Percentiles rank a stretch among this genome's conserved stretches.
phyloP scores from a whole-genome alignment of 37 sponge, comb jelly and placozoan species.

The Dysidea cf. avara region DNA sequence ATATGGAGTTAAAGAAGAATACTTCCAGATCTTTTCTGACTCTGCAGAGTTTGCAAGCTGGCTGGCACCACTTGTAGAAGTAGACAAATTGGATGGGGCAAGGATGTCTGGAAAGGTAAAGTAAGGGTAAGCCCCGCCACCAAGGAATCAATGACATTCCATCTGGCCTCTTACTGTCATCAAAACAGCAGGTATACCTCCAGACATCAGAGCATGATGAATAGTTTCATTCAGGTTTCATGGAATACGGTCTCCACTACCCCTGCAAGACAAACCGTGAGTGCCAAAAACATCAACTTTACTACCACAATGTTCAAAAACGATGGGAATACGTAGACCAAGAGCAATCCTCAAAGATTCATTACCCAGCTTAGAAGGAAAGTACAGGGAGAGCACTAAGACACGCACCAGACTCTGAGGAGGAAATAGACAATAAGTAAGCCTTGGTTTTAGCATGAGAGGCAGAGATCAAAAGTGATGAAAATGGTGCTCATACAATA shows the following conservation, averaged over 20 bases:
- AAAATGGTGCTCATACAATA: neutral
- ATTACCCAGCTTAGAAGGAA: conserved; percentile 13
- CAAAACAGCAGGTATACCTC: conserved; percentile 26
- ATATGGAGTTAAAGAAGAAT: neutral
- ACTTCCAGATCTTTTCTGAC: neutral
- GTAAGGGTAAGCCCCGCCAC: conserved; percentile 11
- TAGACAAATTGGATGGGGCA: neutral
- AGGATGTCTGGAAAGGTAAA: conserved; percentile 16
- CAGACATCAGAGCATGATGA: conserved; percentile 27
- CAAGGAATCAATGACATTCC: conserved; percentile 29
- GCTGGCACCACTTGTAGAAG: neutral
- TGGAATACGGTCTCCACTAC: conserved; percentile 16
- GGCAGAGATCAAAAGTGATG: conserved; percentile 1
- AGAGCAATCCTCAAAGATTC: conserved; percentile 31
- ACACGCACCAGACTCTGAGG: conserved; percentile 24
- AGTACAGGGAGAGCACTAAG: conserved; percentile 20
- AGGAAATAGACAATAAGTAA: conserved; percentile 12
- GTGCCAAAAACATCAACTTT: conserved; percentile 23
- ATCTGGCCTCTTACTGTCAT: conserved; percentile 39
- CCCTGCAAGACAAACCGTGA: conserved; percentile 24
- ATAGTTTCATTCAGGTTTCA: conserved; percentile 37
- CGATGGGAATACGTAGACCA: conserved; percentile 33
- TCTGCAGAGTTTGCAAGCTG: neutral
- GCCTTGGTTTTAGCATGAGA: conserved; percentile 1
- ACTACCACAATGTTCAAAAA: conserved; percentile 37